Evolutionary conservation across 2,113 vertebrate species (phyloP), one percentile per base, ranked within the genome.

Genomic region (Aptenodytes forsteri): DNA sequence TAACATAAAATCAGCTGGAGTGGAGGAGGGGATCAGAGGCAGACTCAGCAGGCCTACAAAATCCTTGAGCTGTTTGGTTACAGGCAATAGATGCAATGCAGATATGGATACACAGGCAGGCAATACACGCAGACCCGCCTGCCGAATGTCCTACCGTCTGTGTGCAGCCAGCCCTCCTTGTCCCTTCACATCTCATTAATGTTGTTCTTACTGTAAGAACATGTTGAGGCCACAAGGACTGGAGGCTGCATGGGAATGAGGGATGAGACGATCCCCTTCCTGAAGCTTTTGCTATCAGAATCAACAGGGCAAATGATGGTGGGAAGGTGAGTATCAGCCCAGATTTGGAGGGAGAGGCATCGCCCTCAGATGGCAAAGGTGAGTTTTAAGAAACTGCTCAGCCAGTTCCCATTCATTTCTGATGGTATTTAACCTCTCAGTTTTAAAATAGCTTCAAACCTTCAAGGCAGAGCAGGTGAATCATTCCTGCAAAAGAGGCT

Each of bases 221-320:
- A 46, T 19, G 20, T 4, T 0, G 4, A 54, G 62, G 58, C 67
- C 49, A 40, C 7, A 2, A 22, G 42, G 46, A 61, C 65, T 6
- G 36, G 15, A 44, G 40, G 56, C 56, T 92, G 89, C 27, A 3
- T 4, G 1, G 84, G 61, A 52, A 21, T 0, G 0, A 36, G 10
- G 44, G 17, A 36, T 50, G 73, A 79, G 46, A 38, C 2, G 2
- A n/a, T 61, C 23, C 54, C n/a, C 27, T 62, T 59, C 40, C 38
- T 9, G 2, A 62, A 66, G 55, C 8, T 55, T 89, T 59, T 82
- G 27, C 23, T 54, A 19, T 36, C 38, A 27, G 79, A 89, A 67
- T 18, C 3, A 2, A 20, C 27, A 52, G 17, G 52, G 47, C 11
- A 52, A 75, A 21, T 13, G 76, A 18, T 14, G 19, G 44, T 62